Evolutionary conservation across 2,888 invertebrate genomes (phyloP).

Genomic region (Melanotus villosus): DNA sequence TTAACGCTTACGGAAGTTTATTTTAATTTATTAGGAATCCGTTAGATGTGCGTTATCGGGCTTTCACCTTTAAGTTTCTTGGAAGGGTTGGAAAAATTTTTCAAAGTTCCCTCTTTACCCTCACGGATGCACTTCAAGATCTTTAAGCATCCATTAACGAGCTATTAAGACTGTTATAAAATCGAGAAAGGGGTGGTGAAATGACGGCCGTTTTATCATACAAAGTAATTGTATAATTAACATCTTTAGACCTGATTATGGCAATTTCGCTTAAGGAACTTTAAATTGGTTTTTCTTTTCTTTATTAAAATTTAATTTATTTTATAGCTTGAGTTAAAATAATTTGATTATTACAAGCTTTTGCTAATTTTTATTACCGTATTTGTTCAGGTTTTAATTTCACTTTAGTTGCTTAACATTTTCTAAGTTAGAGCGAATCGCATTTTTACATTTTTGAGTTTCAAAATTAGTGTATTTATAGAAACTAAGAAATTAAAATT

Average conservation of each 20-base stretch:
- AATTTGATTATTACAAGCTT: too few relatives aligned
- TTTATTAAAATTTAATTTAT: too few relatives aligned
- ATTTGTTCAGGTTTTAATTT: too few relatives aligned
- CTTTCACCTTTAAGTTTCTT: neutral
- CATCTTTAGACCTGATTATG: neutral
- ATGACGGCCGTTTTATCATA: slow-evolving; percentile 11
- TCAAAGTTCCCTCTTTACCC: neutral
- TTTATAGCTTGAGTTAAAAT: too few relatives aligned
- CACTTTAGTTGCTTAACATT: too few relatives aligned
- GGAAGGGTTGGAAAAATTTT: neutral
- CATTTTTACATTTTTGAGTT: too few relatives aligned
- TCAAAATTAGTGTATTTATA: too few relatives aligned
- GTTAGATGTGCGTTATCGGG: neutral
- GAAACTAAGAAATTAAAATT: too few relatives aligned
- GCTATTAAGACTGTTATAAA: slow-evolving; percentile 21
- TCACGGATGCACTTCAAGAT: slow-evolving; percentile 15
- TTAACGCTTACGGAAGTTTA: neutral
- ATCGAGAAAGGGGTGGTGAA: slow-evolving; percentile 10
- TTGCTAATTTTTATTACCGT: neutral
- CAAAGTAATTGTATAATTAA: slow-evolving; percentile 10
- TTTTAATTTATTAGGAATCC: neutral
- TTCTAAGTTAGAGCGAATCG: too few relatives aligned
- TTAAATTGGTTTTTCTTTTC: neutral
- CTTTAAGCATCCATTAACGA: slow-evolving; percentile 18
- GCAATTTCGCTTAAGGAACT: neutral